A percentile compares a stretch with the other conserved stretches of the same genome.
phyloP scores from a whole-genome alignment of 2,888 invertebrate genomes.

The Callimorpha dominula region DNA sequence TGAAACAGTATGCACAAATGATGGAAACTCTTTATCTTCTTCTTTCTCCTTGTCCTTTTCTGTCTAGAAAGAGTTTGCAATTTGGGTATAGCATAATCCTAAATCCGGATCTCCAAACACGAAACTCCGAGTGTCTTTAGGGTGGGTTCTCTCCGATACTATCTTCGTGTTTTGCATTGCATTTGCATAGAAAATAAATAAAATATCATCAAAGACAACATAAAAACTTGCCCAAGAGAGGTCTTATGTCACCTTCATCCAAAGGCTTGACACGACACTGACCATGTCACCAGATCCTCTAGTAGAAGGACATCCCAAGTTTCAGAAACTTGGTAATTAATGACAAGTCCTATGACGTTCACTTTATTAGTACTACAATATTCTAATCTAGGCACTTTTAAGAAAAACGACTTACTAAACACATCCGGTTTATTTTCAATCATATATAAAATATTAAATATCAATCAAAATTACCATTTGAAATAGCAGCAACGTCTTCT shows the following conservation, averaged over 20 bases:
- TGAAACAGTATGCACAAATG: background rate
- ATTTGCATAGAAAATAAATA: no score
- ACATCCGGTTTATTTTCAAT: background rate
- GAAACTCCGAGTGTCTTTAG: no score
- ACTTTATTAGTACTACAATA: background rate
- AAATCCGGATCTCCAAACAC: no score
- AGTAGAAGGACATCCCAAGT: background rate
- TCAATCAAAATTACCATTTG: conserved; percentile 18
- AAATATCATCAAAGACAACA: no score
- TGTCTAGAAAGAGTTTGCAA: background rate
- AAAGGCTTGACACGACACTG: no score
- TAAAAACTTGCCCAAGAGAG: no score
- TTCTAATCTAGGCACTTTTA: background rate
- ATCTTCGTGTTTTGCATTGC: no score
- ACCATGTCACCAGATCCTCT: no score
- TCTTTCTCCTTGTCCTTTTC: background rate
- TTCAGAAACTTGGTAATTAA: background rate
- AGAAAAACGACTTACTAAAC: background rate
- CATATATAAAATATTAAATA: background rate
- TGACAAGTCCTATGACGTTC: no score
- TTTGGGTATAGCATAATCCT: no score
- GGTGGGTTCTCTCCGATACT: no score
- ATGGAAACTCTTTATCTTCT: background rate
- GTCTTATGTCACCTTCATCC: no score
- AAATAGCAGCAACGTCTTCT: conserved; percentile 17